Evolutionary conservation across 2,888 invertebrate genomes (phyloP).

Genomic region (Timandra comae): DNA sequence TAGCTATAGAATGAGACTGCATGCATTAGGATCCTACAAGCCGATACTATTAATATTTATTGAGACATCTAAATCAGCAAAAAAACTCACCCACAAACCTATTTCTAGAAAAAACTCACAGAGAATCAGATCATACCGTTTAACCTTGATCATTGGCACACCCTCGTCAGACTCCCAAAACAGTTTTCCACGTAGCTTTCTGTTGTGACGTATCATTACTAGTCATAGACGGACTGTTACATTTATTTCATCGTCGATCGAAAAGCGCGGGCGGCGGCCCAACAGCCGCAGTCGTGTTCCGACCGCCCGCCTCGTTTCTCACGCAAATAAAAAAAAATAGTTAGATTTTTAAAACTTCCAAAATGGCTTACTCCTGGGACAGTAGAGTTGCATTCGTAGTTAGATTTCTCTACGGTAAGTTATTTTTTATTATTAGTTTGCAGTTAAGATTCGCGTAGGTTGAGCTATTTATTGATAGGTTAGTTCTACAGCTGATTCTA

Average conservation of each 20-base stretch:
- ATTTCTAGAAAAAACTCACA: background rate
- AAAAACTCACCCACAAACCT: background rate
- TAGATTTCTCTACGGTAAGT: slow-evolving; percentile 88
- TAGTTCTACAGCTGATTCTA: slow-evolving; percentile 12
- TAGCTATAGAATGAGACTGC: too few relatives aligned
- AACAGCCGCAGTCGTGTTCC: slow-evolving; percentile 12
- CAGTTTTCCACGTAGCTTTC: slow-evolving; percentile 5
- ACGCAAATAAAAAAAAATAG: background rate
- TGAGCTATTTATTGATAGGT: slow-evolving; percentile 9
- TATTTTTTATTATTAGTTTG: slow-evolving; percentile 5
- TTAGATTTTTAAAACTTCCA: slow-evolving; percentile 6
- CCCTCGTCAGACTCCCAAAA: background rate
- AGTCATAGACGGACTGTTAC: slow-evolving; percentile 21
- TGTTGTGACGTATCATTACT: slow-evolving; percentile 14
- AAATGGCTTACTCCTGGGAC: slow-evolving; percentile 89
- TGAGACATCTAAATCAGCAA: too few relatives aligned
- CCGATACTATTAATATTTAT: too few relatives aligned
- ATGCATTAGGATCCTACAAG: too few relatives aligned
- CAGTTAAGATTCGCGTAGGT: slow-evolving; percentile 7
- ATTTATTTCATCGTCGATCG: slow-evolving; percentile 33
- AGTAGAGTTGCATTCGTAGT: slow-evolving; percentile 89
- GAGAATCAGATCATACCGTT: background rate
- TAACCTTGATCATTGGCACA: slow-evolving; percentile 1
- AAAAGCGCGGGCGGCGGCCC: slow-evolving; percentile 46
- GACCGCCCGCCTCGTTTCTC: slow-evolving; percentile 15